Percentiles rank a stretch among this genome's conserved stretches.
phyloP scores from a whole-genome alignment of 2,888 invertebrate genomes.

The Agrotis segetum region DNA sequence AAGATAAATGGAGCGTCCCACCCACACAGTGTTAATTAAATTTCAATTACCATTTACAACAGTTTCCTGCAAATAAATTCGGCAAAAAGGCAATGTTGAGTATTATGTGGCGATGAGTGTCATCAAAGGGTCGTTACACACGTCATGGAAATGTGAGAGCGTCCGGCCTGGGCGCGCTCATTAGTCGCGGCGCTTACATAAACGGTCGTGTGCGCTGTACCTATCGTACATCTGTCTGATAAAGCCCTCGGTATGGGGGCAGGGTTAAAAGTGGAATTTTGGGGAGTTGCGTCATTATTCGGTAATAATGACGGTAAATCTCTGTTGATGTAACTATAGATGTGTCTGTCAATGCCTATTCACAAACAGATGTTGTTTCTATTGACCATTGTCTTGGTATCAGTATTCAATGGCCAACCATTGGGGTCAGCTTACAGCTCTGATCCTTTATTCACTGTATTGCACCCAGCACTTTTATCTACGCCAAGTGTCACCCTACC shows the following conservation, averaged over 20 bases:
- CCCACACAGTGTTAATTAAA: constrained; percentile 50
- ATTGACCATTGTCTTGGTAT: not conserved
- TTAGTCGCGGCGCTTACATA: constrained; percentile 62
- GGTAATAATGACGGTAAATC: constrained; percentile 1
- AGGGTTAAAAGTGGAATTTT: constrained; percentile 26
- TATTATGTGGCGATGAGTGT: constrained; percentile 57
- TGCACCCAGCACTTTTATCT: not conserved
- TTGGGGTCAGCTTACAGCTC: too few relatives aligned
- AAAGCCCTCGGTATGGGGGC: constrained; percentile 4
- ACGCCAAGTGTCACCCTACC: not conserved
- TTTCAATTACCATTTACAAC: constrained; percentile 53
- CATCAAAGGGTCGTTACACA: constrained; percentile 71
- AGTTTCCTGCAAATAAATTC: constrained; percentile 45
- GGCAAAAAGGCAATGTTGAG: constrained; percentile 48
- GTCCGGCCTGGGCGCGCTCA: constrained; percentile 55
- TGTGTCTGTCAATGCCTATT: not conserved
- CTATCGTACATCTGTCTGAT: constrained; percentile 33
- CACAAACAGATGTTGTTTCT: constrained; percentile 4
- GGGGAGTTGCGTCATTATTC: constrained; percentile 13
- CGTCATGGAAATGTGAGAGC: constrained; percentile 64
- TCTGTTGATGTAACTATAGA: constrained; percentile 5
- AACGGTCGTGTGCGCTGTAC: constrained; percentile 39
- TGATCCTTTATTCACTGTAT: not conserved
- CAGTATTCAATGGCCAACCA: constrained; percentile 1
- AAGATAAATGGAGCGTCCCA: constrained; percentile 43